A percentile compares a stretch with the other conserved stretches of the same genome.
phyloP scores from a whole-genome alignment of 2,888 invertebrate genomes.

The Scaptomyza parva region DNA sequence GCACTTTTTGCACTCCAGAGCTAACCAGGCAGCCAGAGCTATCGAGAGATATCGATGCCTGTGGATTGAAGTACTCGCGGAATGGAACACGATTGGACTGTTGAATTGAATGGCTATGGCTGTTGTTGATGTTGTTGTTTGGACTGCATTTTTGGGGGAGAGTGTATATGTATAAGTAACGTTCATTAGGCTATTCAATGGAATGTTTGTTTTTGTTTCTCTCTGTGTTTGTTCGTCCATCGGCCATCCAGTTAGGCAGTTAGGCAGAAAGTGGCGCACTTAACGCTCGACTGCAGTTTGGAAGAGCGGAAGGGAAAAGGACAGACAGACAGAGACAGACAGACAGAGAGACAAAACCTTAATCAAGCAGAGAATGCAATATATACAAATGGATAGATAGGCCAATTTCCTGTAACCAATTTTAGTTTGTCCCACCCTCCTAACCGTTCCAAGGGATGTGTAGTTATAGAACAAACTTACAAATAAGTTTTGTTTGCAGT shows the following conservation, averaged over 20 bases:
- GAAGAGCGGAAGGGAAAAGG: background rate
- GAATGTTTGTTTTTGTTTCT: constrained; percentile 23
- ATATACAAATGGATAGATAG: background rate
- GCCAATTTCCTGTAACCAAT: constrained; percentile 41
- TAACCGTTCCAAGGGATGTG: background rate
- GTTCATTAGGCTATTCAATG: constrained; percentile 55
- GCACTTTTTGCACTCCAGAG: constrained; percentile 57
- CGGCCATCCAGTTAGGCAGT: too few species aligned
- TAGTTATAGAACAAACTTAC: too few species aligned
- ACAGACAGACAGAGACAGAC: too few species aligned
- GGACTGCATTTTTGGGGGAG: constrained; percentile 20
- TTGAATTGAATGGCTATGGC: too few species aligned
- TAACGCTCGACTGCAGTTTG: constrained; percentile 41
- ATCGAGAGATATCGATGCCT: background rate
- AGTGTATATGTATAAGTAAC: constrained; percentile 6
- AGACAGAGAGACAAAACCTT: background rate
- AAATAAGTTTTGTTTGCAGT: constrained; percentile 14
- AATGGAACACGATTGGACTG: constrained; percentile 3
- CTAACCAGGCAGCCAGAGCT: background rate
- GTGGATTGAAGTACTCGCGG: background rate
- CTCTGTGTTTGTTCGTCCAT: background rate
- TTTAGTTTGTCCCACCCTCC: background rate
- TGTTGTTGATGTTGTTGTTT: too few species aligned
- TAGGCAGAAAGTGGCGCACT: constrained; percentile 47
- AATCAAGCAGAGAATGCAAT: constrained; percentile 21